Base-by-base conservation (phyloP, 30 jellyfish, hydroid and myxozoan species). In the Rhopilema esculentum region DNA sequence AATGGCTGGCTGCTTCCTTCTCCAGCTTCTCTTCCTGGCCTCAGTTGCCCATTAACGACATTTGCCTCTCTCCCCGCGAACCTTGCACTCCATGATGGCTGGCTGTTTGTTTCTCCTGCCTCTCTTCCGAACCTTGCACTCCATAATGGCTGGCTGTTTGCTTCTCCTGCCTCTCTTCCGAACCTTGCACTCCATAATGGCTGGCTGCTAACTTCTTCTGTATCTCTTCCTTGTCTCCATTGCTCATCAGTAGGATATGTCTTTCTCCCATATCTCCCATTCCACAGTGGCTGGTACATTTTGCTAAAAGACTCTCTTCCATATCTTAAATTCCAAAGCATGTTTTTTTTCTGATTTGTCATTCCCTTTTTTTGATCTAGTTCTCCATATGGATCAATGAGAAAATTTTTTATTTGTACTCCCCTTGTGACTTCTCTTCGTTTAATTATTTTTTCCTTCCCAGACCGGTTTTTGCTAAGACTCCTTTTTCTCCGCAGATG, bases 91-190 rank as follows among this genome's bases (percentile, higher is more conserved):
- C 92, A 83, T 12, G 28, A 25, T 9, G 89, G 80, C 24, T 83
- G 92, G 27, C 52, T 18, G 26, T 28, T 62, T 4, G 0, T 85
- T 18, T 69, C 50, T 33, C 1, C 23, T 9, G 65, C 80, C 49
- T 83, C 85, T 70, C 85, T 83, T 29, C 92, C 92, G 28, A 18
- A 69, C 61, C 92, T 26, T 1, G 57, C 84, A 27, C 69, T 72
- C 92, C 92, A 83, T n/a, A 72, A 40, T 0, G 92, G 92, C 33
- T 69, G 84, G 65, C 23, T 63, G 30, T 49, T 24, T 16, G 1
- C 86, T 2, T 27, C 49, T n/a, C 21, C n/a, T 1, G 52, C 89
- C 89, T 79, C 76, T 65, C 81, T 79, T 32, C 89, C 89, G 63
- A 23, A 79, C 75, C 89, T n/a, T 62, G 70, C 89, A 20, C 50